A percentile compares a stretch with the other conserved stretches of the same genome.
Conservation (phyloP, 2,113 vertebrate genomes). For the Melospiza melodia region DNA sequence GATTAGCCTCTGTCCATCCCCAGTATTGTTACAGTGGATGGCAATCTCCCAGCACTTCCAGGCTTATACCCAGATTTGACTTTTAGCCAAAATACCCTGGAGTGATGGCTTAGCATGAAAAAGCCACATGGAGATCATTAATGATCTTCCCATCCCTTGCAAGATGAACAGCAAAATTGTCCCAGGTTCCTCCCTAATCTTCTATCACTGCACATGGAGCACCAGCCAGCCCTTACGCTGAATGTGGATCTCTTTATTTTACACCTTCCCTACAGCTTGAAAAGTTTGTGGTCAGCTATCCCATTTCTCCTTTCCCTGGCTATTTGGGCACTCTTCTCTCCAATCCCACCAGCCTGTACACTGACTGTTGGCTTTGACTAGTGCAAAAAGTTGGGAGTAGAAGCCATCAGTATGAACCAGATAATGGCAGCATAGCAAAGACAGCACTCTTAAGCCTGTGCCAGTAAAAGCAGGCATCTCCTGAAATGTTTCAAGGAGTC, state of each 20-base stretch:
- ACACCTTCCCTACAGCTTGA: neutral
- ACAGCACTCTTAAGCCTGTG: neutral
- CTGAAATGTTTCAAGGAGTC: neutral
- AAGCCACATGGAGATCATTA: neutral
- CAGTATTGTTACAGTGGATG: neutral
- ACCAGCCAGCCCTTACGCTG: neutral
- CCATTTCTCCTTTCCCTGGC: neutral
- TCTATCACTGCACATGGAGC: neutral
- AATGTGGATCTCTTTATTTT: neutral
- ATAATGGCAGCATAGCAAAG: neutral
- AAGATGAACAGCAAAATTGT: neutral
- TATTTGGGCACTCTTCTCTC: neutral
- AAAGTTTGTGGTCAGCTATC: neutral
- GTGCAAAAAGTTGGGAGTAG: neutral
- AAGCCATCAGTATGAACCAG: neutral
- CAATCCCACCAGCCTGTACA: neutral
- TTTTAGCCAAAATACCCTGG: neutral
- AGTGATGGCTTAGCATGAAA: constrained; percentile 13
- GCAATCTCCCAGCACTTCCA: constrained; percentile 27
- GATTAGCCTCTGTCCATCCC: neutral
- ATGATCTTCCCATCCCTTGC: neutral
- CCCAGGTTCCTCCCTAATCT: neutral
- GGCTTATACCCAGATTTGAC: neutral
- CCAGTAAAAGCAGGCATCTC: neutral
- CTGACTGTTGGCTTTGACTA: neutral